A percentile compares a stretch with the other conserved stretches of the same genome.
Conservation (phyloP, 2,113 vertebrate species). For the Xerus inauris region DNA sequence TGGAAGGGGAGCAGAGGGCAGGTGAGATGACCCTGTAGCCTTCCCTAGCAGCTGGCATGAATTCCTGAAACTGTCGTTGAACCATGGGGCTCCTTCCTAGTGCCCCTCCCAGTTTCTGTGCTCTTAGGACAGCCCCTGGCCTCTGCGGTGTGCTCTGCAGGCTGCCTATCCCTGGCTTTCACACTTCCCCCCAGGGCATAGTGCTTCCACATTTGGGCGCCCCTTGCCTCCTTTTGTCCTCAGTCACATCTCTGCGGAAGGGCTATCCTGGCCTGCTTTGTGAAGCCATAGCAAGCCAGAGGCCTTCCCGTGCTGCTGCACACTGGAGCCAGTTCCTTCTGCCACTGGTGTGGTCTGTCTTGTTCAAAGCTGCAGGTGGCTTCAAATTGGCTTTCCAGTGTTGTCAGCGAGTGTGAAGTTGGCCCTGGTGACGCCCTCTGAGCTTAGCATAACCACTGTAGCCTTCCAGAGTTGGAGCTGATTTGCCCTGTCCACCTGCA, state of each 20-base stretch:
- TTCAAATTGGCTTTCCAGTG: not conserved
- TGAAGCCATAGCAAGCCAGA: not conserved
- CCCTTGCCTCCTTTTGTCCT: not conserved
- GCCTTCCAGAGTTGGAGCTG: not conserved
- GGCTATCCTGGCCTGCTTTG: not conserved
- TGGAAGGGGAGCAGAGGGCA: not conserved
- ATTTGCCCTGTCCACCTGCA: fast-evolving
- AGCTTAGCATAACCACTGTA: not conserved
- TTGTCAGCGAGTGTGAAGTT: not conserved
- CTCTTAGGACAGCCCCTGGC: fast-evolving
- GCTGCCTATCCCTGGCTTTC: not conserved
- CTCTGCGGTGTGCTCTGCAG: too few relatives aligned
- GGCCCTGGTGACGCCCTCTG: not conserved
- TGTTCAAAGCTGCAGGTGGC: not conserved
- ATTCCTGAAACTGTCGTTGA: not conserved
- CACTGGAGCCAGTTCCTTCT: fast-evolving
- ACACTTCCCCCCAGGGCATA: too few relatives aligned
- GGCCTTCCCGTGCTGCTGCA: fast-evolving
- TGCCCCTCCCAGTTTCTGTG: not conserved
- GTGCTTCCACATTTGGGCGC: fast-evolving
- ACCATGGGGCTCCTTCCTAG: not conserved
- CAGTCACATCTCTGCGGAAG: not conserved
- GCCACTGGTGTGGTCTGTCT: fast-evolving
- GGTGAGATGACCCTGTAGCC: too few relatives aligned
- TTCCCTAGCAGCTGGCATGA: not conserved